Evolutionary conservation across 2,888 invertebrate species (phyloP), one percentile per base, ranked within the genome.

Genomic region (Trichopoda pennipes): DNA sequence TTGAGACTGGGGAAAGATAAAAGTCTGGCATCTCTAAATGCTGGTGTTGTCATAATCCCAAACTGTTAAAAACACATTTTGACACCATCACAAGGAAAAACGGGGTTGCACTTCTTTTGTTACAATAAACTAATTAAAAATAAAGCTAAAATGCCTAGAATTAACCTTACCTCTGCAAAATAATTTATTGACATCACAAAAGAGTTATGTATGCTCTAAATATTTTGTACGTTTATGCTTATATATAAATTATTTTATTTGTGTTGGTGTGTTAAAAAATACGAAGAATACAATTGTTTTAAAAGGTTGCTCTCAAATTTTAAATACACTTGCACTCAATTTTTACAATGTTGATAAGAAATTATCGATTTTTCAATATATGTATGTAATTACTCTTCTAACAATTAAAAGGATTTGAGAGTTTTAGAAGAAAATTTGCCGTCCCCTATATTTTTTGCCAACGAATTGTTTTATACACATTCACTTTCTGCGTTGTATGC

Each of bases 381-480:
- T 44, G 12, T 53, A 17, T 49, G 21, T 12, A 35, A 53, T 51
- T 68, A 44, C 21, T 69, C 28, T 58, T 49, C n/a, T 49, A 2
- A 55, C 55, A 42, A 32, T 51, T 55, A 19, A 16, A 47, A 74
- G 38, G 17, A 35, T 38, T 49, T 63, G 1, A 44, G 12, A 42
- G 7, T 17, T 47, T 55, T 35, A 47, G 12, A 35, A 56, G 28
- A 28, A 56, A 38, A 47, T 8, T 47, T 56, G 9, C 16, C 35
- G 19, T 60, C 70, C 44, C 42, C 38, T 42, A 38, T 56, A 19
- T 38, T 61, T 77, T 74, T 79, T 82, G 82, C 78, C 82, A 78
- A 79, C 72, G 63, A 82, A 84, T 80, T 78, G 80, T 82, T 85
- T 83, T 83, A 82, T 81, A 66, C 76, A 80, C 81, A 80, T 79